Evolutionary conservation across 1,140 invertebrate species (phyloP).

Genomic region (Pentalonia nigronervosa): DNA sequence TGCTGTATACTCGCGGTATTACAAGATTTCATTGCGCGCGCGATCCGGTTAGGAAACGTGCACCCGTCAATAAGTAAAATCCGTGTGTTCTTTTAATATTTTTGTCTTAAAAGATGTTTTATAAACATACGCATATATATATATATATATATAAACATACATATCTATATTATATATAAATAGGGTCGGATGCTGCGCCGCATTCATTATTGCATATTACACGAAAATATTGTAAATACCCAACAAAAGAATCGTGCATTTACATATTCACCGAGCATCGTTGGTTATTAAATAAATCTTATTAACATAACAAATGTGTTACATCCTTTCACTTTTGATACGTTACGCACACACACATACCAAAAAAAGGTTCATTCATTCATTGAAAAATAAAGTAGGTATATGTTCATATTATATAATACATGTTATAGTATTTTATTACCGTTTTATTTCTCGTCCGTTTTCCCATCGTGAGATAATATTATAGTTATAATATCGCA

Average conservation of each 20-base stretch:
- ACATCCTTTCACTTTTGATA: conserved; percentile 58
- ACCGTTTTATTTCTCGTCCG: not conserved
- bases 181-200: conserved; percentile 52
- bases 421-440: conserved; percentile 28
- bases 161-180: conserved; percentile 45
- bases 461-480: not conserved
- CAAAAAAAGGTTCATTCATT: not conserved
- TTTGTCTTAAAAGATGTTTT: conserved; percentile 46
- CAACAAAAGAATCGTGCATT: conserved; percentile 57
- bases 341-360: not conserved
- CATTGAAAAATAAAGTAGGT: conserved; percentile 10
- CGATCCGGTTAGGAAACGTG: conserved; percentile 42
- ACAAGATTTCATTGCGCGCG: not conserved
- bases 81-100: conserved; percentile 47
- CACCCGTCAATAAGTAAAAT: conserved; percentile 37
- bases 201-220: conserved; percentile 56
- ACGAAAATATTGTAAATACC: conserved; percentile 56
- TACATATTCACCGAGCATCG: conserved; percentile 55
- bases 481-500: not conserved
- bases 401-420: not conserved
- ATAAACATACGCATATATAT: not conserved
- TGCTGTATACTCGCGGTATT: not conserved
- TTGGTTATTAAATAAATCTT: conserved; percentile 58
- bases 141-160: not conserved
- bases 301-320: conserved; percentile 58